Evolutionary conservation across 2,113 vertebrate species (phyloP), one percentile per base, ranked within the genome.

Genomic region (Pseudolaguvia tuberculata): DNA sequence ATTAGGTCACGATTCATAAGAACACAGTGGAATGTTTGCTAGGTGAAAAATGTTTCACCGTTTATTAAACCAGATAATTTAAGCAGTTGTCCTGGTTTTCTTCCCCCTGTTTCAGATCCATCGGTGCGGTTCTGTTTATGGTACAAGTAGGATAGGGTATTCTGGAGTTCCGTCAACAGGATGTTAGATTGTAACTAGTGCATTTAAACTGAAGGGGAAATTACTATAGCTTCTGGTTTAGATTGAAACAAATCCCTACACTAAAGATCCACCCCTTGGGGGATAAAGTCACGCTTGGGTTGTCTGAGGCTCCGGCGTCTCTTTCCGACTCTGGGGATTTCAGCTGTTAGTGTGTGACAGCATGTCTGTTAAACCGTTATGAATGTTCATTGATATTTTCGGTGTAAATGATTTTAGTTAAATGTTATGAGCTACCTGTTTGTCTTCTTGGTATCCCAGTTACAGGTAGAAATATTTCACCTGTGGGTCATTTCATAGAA

Each of bases 281-380:
- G 45, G 13, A 63, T 8, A 8, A 66, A 48, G 13, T 65, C 53
- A 15, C 75, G 17, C 47, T 76, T 63, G 18, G 70, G 21, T 65
- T 2, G 21, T 65, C 42, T 74, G 48, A 42, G 62, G 35, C 39
- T 15, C 20, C n/a, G 59, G 62, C 12, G 81, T 78, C 82, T 71
- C 73, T 48, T 27, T 21, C 1, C 25, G 21, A 81, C 85, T 83
- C 86, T 0, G 81, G 85, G 83, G 73, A 1, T 50, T 71, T 86
- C 87, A 87, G 79, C 85, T 87, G 85, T 81, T 72, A 0, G 27
- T 71, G 23, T 6, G 25, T 47, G n/a, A 70, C n/a, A 23, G 31
- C 9, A 14, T 55, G 29, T 51, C 18, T 23, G 23, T 31, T 21
- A 35, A 13, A 51, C 3, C n/a, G n/a, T n/a, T n/a, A n/a, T n/a